Percentiles rank a stretch among this genome's conserved stretches.
Evolutionary conservation across 2,888 invertebrate species (phyloP).

Genomic region (Escarpia spicata): DNA sequence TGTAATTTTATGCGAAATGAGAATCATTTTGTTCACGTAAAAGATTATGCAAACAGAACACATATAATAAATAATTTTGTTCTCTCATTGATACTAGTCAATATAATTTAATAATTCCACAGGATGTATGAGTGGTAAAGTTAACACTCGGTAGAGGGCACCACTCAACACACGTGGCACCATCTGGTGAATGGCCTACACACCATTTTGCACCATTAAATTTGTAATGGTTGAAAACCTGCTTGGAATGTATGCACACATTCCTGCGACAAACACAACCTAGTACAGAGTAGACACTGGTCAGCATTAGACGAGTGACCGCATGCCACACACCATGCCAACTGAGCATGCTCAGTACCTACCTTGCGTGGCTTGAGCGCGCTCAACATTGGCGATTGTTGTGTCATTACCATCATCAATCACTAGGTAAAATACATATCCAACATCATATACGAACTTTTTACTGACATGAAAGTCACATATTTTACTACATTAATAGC

Average conservation of each 20-base stretch:
- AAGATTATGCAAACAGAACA: neutral
- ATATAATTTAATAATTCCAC: neutral
- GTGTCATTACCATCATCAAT: neutral
- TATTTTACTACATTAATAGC: neutral
- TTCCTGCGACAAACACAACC: neutral
- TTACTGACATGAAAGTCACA: neutral
- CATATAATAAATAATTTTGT: neutral
- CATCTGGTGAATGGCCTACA: neutral
- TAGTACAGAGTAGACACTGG: neutral
- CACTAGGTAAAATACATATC: neutral
- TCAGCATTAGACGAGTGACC: neutral
- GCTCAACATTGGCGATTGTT: neutral
- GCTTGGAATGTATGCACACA: neutral
- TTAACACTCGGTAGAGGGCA: neutral
- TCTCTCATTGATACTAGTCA: neutral
- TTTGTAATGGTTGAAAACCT: neutral
- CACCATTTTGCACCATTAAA: neutral
- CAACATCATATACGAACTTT: neutral
- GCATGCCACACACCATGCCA: neutral
- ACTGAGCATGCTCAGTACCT: neutral
- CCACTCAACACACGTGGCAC: neutral
- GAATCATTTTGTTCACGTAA: neutral
- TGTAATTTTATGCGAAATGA: neutral
- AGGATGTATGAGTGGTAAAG: neutral
- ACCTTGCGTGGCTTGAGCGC: neutral